Evolutionary conservation across 2,888 invertebrate genomes (phyloP).

Genomic region (Phyllotreta cruciferae): DNA sequence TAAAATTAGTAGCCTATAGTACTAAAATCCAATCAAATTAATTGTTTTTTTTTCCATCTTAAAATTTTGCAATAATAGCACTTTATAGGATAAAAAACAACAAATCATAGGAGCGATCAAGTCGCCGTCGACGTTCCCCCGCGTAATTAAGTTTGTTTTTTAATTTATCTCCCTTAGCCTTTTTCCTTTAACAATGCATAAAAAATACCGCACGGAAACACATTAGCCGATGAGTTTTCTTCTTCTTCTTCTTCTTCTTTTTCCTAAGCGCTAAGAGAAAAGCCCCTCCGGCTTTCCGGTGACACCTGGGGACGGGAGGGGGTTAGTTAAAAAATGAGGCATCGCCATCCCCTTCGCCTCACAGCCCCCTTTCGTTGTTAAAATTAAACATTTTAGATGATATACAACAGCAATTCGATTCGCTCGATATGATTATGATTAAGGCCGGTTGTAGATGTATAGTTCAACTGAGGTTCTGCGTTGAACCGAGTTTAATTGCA

Average conservation of each 20-base stretch:
- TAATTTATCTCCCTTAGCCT: constrained; percentile 74
- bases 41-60: not conserved
- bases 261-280: constrained; percentile 25
- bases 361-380: not conserved
- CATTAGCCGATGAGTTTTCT: constrained; percentile 52
- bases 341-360: not conserved
- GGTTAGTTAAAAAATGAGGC: constrained; percentile 26
- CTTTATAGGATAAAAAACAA: not conserved
- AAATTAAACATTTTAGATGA: constrained; percentile 1
- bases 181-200: constrained; percentile 55
- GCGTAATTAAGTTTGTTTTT: constrained; percentile 68
- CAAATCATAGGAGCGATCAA: not conserved
- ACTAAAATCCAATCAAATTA: too few species aligned
- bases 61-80: not conserved
- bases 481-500: too few species aligned
- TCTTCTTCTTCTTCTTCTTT: too few species aligned
- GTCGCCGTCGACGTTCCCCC: constrained; percentile 55
- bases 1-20: too few species aligned
- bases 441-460: too few species aligned
- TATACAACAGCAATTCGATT: not conserved
- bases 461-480: too few species aligned
- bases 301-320: constrained; percentile 39
- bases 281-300: constrained; percentile 36
- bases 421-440: too few species aligned
- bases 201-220: constrained; percentile 50